Evolutionary conservation across 2,113 vertebrate genomes (phyloP).

Genomic region (Tachysurus fulvidraco): DNA sequence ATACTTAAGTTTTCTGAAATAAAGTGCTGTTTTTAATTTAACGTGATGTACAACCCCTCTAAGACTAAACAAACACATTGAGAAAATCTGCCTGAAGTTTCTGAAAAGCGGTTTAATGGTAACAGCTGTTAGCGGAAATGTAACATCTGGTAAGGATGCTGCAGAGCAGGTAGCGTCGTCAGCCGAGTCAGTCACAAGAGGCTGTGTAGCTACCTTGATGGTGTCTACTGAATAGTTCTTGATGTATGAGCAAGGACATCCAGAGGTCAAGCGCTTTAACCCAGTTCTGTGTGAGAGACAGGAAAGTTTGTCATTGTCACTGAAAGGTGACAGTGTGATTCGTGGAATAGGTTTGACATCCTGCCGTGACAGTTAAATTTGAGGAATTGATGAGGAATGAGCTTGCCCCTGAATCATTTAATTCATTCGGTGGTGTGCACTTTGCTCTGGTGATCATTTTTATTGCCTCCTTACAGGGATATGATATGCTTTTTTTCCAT

Average conservation of each 20-base stretch:
- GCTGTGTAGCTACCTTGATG: slow-evolving; percentile 16
- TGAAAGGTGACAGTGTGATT: slow-evolving; percentile 21
- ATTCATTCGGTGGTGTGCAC: not conserved
- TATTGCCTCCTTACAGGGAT: not conserved
- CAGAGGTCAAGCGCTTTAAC: not conserved
- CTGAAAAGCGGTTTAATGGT: not conserved
- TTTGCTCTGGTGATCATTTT: slow-evolving; percentile 3
- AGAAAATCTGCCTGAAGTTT: slow-evolving; percentile 1
- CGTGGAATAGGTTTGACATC: not conserved
- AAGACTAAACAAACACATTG: slow-evolving; percentile 19
- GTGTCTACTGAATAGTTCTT: not conserved
- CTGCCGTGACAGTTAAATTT: not conserved
- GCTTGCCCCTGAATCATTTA: not conserved
- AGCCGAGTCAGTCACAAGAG: not conserved
- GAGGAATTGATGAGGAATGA: not conserved
- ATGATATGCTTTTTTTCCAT: not conserved
- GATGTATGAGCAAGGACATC: not conserved
- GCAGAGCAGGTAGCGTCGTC: not conserved
- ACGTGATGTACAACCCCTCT: not conserved
- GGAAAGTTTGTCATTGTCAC: not conserved
- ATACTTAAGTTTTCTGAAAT: not conserved
- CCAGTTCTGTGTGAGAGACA: not conserved
- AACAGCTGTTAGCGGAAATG: not conserved
- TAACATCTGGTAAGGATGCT: slow-evolving; percentile 16
- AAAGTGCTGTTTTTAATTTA: slow-evolving; percentile 6